Evolutionary conservation across 2,888 invertebrate species (phyloP).

Genomic region (Acanthococcus lagerstroemiae): DNA sequence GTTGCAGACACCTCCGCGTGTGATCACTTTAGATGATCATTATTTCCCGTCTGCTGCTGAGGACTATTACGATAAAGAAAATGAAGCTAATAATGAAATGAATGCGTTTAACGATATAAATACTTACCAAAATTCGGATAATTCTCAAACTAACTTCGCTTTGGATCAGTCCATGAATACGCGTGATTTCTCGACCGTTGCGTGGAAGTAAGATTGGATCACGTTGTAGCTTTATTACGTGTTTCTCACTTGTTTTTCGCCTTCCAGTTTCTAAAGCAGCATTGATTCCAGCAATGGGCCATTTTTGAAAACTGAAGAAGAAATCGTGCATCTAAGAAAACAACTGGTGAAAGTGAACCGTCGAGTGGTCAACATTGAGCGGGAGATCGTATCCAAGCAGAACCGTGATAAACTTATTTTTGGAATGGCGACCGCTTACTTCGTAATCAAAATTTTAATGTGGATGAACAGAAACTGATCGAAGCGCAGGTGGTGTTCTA

Average conservation of each 20-base stretch:
- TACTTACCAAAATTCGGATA: not conserved
- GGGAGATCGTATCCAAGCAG: slow-evolving; percentile 18
- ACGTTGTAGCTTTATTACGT: too few relatives aligned
- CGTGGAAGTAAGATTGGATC: slow-evolving; percentile 11
- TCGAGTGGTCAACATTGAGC: slow-evolving; percentile 22
- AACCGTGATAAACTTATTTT: slow-evolving; percentile 24
- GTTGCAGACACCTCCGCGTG: slow-evolving; percentile 72
- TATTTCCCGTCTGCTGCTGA: slow-evolving; percentile 59
- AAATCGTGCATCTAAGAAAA: slow-evolving; percentile 21
- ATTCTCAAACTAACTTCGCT: slow-evolving; percentile 2
- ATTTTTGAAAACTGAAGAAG: slow-evolving; percentile 26
- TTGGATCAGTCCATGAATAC: slow-evolving; percentile 1
- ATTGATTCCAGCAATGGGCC: slow-evolving; percentile 5
- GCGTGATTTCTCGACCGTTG: slow-evolving; percentile 6
- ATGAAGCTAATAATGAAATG: not conserved
- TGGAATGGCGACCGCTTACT: slow-evolving; percentile 11
- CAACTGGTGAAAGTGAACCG: slow-evolving; percentile 24
- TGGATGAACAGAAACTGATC: slow-evolving; percentile 20
- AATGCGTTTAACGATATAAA: not conserved
- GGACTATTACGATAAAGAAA: slow-evolving; percentile 22
- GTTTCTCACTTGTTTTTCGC: not conserved
- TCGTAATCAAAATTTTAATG: slow-evolving; percentile 20
- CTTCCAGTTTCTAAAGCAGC: not conserved
- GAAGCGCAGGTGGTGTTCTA: too few relatives aligned
- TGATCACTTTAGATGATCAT: slow-evolving; percentile 75